Evolutionary conservation across 2,888 invertebrate species (phyloP).

Genomic region (Drosophila yooni): DNA sequence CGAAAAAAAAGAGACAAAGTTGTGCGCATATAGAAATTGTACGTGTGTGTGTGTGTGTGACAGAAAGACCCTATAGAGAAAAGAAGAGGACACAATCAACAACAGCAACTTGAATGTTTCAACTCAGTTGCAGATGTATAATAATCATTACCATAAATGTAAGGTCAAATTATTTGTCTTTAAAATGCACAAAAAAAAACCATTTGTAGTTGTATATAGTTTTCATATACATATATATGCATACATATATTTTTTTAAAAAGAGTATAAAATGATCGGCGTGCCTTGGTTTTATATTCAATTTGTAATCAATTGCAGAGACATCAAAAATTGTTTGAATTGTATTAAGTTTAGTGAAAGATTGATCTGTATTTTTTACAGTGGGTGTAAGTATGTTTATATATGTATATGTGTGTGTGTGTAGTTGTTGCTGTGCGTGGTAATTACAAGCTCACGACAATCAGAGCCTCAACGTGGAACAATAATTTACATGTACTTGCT

Average conservation of each 20-base stretch:
- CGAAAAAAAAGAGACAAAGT: conserved; percentile 4
- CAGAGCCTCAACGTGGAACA: conserved; percentile 64
- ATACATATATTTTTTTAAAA: not conserved
- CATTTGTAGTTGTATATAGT: not conserved
- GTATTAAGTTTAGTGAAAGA: conserved; percentile 4
- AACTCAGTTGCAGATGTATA: not conserved
- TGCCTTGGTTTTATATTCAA: not conserved
- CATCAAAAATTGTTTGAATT: conserved; percentile 1
- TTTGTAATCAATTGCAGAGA: conserved; percentile 1
- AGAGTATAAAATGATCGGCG: not conserved
- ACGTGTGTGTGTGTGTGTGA: not conserved
- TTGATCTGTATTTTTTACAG: not conserved
- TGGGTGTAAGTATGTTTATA: not conserved
- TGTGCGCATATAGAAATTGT: not conserved
- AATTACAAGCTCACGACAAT: conserved; percentile 72
- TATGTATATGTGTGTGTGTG: not conserved
- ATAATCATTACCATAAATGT: not conserved
- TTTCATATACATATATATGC: not conserved
- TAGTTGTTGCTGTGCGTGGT: conserved; percentile 56
- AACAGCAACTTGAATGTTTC: conserved; percentile 2
- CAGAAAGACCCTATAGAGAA: not conserved
- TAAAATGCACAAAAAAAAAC: not conserved
- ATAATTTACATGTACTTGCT: conserved; percentile 78
- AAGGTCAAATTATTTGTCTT: conserved; percentile 1
- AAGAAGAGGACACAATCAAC: not conserved